Conservation (phyloP, 2,113 vertebrate genomes). For the Ceyx cyanopectus region DNA sequence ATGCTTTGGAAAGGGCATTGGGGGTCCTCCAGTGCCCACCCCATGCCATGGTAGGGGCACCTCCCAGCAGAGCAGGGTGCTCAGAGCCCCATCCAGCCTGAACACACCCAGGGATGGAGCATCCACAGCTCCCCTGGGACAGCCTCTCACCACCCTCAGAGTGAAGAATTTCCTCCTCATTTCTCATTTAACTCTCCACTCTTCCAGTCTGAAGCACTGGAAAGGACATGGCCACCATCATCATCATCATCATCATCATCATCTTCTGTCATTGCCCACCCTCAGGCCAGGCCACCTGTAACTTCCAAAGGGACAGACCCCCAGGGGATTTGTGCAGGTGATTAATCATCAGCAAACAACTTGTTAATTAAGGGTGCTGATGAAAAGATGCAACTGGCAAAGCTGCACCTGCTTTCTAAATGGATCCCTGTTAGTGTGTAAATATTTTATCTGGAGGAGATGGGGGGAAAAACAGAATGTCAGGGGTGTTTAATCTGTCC, state of each 20-base stretch:
- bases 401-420: constrained; percentile 40
- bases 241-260: too few relatives aligned
- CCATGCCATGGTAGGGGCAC: too few relatives aligned
- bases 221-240: accelerated
- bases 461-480: constrained; percentile 8
- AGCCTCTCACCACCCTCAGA: too few relatives aligned
- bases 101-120: too few relatives aligned
- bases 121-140: too few relatives aligned
- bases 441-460: constrained; percentile 45
- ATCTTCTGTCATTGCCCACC: not conserved
- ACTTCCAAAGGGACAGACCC: not conserved
- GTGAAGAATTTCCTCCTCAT: too few relatives aligned
- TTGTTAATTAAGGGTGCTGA: constrained; percentile 49
- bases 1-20: too few relatives aligned
- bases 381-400: constrained; percentile 15
- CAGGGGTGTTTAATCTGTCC: constrained; percentile 4
- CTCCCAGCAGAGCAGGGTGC: too few relatives aligned
- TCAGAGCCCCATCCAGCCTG: too few relatives aligned
- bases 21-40: too few relatives aligned
- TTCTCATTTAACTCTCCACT: too few relatives aligned
- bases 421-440: constrained; percentile 5
- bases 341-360: constrained; percentile 42
- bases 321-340: not conserved
- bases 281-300: not conserved
- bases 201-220: too few relatives aligned